phyloP scores from a whole-genome alignment of 2,888 invertebrate genomes.

The Anthrax anthrax region DNA sequence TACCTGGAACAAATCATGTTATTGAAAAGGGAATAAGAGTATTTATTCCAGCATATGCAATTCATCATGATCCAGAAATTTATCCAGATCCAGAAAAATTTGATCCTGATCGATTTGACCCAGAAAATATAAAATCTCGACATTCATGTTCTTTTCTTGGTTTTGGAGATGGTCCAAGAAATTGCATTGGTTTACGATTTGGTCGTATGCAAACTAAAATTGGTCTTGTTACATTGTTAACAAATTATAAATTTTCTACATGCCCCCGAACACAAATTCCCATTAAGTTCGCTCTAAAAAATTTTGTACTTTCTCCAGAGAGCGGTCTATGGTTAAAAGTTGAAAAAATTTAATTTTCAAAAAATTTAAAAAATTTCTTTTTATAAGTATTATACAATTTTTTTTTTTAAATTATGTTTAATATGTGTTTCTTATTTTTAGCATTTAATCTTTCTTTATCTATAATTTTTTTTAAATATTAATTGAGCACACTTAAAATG shows the following conservation, averaged over 20 bases:
- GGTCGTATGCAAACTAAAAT: conserved; percentile 22
- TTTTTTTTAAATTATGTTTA: no score
- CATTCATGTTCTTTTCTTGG: conserved; percentile 21
- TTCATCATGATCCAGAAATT: conserved; percentile 40
- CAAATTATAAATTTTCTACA: conserved; percentile 13
- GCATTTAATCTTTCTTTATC: no score
- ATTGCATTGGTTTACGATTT: conserved; percentile 31
- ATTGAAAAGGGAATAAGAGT: conserved; percentile 33
- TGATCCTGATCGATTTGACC: conserved; percentile 41
- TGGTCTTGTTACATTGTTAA: conserved; percentile 8
- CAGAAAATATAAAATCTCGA: conserved; percentile 22
- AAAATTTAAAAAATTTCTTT: no score
- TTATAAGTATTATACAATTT: no score
- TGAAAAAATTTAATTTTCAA: no score
- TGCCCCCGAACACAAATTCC: conserved; percentile 2
- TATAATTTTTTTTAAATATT: no score
- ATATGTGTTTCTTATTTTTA: no score
- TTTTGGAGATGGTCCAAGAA: conserved; percentile 34
- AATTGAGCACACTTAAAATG: no score
- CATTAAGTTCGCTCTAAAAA: not conserved
- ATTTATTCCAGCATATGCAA: conserved; percentile 36
- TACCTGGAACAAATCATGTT: conserved; percentile 21
- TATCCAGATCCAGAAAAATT: conserved; percentile 42
- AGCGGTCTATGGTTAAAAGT: conserved; percentile 8
- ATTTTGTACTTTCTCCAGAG: not conserved